Evolutionary conservation across 2,113 vertebrate species (phyloP).

Genomic region (Cebidichthys violaceus): DNA sequence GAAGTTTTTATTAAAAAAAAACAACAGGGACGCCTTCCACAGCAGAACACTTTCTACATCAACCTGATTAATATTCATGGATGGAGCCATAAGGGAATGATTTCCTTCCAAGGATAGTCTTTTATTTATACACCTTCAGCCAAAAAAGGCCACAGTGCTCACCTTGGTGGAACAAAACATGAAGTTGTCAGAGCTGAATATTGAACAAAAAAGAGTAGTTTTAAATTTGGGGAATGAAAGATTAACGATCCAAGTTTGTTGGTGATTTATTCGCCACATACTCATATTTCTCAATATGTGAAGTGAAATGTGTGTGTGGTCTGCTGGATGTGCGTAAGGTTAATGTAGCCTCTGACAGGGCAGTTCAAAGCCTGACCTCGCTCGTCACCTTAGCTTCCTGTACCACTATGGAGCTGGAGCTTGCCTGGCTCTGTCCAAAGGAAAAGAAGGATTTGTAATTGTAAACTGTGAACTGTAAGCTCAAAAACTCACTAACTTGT

Average conservation of each 20-base stretch:
- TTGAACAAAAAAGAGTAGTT: not conserved
- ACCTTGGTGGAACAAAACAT: not conserved
- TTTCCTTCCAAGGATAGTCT: slow-evolving; percentile 15
- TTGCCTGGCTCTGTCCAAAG: not conserved
- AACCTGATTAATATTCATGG: slow-evolving; percentile 25
- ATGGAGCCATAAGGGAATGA: slow-evolving; percentile 55
- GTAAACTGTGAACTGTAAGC: not conserved
- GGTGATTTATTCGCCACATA: not conserved
- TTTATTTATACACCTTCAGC: not conserved
- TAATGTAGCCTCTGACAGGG: not conserved
- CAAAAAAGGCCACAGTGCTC: not conserved
- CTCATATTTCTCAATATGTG: not conserved
- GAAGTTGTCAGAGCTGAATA: not conserved
- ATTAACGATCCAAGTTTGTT: not conserved
- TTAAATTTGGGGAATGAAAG: slow-evolving; percentile 11
- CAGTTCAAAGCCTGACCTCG: not conserved
- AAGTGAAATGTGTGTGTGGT: not conserved
- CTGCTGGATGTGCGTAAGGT: not conserved
- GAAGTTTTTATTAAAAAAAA: slow-evolving; percentile 37
- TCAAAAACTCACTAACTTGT: not conserved
- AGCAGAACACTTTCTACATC: slow-evolving; percentile 16
- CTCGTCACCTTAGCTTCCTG: not conserved
- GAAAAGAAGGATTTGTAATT: not conserved
- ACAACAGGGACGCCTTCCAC: slow-evolving; percentile 31
- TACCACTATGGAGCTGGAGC: not conserved